phyloP scores from a whole-genome alignment of 1,140 invertebrate genomes.

The Lethocerus indicus region DNA sequence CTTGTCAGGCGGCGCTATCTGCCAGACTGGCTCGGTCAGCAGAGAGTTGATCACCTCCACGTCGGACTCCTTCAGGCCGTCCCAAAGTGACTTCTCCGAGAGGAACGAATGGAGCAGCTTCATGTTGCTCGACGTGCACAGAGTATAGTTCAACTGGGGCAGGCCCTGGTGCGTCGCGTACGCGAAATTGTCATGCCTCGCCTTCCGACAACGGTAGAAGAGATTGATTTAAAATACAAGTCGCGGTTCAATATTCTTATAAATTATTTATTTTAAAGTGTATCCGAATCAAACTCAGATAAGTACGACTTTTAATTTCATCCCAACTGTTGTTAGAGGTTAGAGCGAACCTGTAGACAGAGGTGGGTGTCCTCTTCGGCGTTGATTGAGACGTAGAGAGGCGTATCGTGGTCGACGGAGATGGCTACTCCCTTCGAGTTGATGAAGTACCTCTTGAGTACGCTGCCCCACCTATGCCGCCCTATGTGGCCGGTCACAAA shows the following conservation, averaged over 20 bases:
- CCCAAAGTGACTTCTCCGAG: slow-evolving; percentile 58
- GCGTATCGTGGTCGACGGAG: slow-evolving; percentile 53
- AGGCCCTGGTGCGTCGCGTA: slow-evolving; percentile 46
- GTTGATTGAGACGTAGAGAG: slow-evolving; percentile 61
- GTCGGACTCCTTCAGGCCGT: slow-evolving; percentile 56
- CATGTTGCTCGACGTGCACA: slow-evolving; percentile 66
- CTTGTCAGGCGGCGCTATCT: slow-evolving; percentile 47
- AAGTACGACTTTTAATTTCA: too few species aligned
- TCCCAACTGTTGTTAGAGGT: too few species aligned
- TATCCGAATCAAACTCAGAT: too few species aligned
- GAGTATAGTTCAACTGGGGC: slow-evolving; percentile 63
- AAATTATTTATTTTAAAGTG: too few species aligned
- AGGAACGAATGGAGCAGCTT: slow-evolving; percentile 52
- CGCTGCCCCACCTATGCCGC: slow-evolving; percentile 55
- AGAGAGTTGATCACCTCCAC: slow-evolving; percentile 52
- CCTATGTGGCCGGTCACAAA: slow-evolving; percentile 65
- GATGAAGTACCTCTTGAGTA: slow-evolving; percentile 64
- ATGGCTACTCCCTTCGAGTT: slow-evolving; percentile 70
- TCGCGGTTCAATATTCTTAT: too few species aligned
- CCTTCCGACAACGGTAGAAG: too few species aligned
- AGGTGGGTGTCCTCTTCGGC: slow-evolving; percentile 28
- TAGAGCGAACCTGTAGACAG: slow-evolving; percentile 20
- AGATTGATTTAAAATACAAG: too few species aligned
- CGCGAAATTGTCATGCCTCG: slow-evolving; percentile 57
- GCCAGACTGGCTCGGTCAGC: slow-evolving; percentile 67